Evolutionary conservation across 2,113 vertebrate genomes (phyloP).

Genomic region (Entomyzon cyanotis): DNA sequence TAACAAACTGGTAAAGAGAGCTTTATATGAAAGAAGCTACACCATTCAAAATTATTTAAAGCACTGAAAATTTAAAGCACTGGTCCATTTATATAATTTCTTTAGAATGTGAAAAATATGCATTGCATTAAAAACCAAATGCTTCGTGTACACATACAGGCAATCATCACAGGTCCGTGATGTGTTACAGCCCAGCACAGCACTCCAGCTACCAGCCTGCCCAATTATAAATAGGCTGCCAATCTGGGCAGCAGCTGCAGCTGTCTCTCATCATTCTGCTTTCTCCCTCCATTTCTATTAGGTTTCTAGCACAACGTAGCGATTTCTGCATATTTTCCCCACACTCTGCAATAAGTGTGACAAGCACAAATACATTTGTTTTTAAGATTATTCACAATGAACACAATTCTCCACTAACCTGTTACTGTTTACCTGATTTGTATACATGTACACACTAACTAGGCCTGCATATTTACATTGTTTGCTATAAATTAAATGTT

Average conservation of each 20-base stretch:
- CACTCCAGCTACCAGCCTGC: conserved; percentile 48
- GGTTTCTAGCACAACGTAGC: conserved; percentile 56
- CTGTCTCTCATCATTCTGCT: conserved; percentile 63
- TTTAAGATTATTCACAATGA: conserved; percentile 58
- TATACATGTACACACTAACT: conserved; percentile 34
- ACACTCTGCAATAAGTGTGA: conserved; percentile 24
- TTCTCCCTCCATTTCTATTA: conserved; percentile 55
- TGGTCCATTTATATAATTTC: not conserved
- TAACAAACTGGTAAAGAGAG: not conserved
- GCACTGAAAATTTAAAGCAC: not conserved
- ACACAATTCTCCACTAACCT: conserved; percentile 45
- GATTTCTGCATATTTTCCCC: conserved; percentile 60
- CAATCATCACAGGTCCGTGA: conserved; percentile 30
- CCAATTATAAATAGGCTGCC: conserved; percentile 76
- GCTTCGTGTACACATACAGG: not conserved
- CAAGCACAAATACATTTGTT: conserved; percentile 46
- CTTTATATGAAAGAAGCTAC: not conserved
- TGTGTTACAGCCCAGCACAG: conserved; percentile 38
- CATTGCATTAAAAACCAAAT: conserved; percentile 35
- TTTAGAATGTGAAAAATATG: not conserved
- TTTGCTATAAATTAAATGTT: conserved; percentile 57
- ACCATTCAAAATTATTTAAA: not conserved
- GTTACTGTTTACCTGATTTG: conserved; percentile 59
- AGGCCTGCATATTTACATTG: conserved; percentile 27
- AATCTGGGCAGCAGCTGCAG: conserved; percentile 63